phyloP scores from a whole-genome alignment of 2,888 invertebrate species.

The Hecatera dysodea region DNA sequence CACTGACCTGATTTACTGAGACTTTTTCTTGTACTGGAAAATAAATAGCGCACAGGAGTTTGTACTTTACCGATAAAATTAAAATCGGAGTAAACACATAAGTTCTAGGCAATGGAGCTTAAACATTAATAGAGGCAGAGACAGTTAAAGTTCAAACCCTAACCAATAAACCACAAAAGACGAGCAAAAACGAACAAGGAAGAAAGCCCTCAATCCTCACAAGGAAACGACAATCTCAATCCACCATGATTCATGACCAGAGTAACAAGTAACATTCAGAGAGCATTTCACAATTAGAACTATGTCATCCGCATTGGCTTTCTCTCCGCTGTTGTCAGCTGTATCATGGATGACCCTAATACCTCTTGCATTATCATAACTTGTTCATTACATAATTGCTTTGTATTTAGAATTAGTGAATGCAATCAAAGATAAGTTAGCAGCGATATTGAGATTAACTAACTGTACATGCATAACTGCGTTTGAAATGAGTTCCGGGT shows the following conservation, averaged over 20 bases:
- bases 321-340: conserved; percentile 64
- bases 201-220: conserved; percentile 24
- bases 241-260: conserved; percentile 33
- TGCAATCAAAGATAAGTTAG: conserved; percentile 58
- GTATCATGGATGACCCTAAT: conserved; percentile 63
- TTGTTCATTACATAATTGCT: conserved; percentile 64
- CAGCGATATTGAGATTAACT: conserved; percentile 57
- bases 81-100: neutral
- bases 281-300: conserved; percentile 64
- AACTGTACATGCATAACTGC: conserved; percentile 54
- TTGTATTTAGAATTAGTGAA: conserved; percentile 61
- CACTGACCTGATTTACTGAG: neutral
- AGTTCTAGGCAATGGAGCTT: neutral
- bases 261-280: conserved; percentile 50
- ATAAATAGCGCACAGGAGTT: neutral
- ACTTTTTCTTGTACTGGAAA: neutral
- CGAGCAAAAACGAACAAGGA: conserved; percentile 29
- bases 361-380: conserved; percentile 64
- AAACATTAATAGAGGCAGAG: neutral
- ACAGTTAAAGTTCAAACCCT: conserved; percentile 2
- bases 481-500: conserved; percentile 30
- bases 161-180: neutral
- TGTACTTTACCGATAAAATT: neutral
- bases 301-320: conserved; percentile 56
- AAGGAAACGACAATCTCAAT: conserved; percentile 49